Conservation (phyloP, 2,888 invertebrate genomes). For the Morpho helenor region DNA sequence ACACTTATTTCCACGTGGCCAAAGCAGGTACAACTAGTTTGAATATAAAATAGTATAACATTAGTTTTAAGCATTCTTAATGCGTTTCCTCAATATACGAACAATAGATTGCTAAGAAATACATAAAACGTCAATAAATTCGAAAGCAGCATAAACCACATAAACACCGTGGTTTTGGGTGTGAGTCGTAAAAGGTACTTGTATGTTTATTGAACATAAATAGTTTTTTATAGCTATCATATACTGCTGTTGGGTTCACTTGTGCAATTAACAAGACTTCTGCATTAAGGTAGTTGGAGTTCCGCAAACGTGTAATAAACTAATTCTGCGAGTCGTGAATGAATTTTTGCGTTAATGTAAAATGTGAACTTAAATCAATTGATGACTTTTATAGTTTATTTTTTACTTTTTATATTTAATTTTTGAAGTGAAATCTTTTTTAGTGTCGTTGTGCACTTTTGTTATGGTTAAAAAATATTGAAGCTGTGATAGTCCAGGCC, state of each 20-base stretch:
- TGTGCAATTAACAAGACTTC: slow-evolving; percentile 21
- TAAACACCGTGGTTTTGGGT: slow-evolving; percentile 11
- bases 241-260: slow-evolving; percentile 14
- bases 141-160: not conserved
- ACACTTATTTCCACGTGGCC: no score
- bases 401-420: not conserved
- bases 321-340: not conserved
- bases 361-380: no score
- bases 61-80: not conserved
- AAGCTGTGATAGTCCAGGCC: no score
- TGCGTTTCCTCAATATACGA: not conserved
- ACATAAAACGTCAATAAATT: slow-evolving; percentile 6
- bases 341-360: no score
- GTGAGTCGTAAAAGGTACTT: slow-evolving; percentile 13
- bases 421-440: no score
- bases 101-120: no score
- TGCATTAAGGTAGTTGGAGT: slow-evolving; percentile 18
- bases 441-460: no score
- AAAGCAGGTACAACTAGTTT: no score
- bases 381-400: not conserved
- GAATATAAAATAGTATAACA: not conserved
- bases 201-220: slow-evolving; percentile 17
- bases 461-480: no score
- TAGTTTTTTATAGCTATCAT: slow-evolving; percentile 20
- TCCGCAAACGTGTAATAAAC: not conserved